A percentile compares a stretch with the other conserved stretches of the same genome.
These are phyloP conservation scores for Episyrphus balteatus DNA, from an alignment of 1,140 invertebrate genomes.

Conservation along the genomic window DNA sequence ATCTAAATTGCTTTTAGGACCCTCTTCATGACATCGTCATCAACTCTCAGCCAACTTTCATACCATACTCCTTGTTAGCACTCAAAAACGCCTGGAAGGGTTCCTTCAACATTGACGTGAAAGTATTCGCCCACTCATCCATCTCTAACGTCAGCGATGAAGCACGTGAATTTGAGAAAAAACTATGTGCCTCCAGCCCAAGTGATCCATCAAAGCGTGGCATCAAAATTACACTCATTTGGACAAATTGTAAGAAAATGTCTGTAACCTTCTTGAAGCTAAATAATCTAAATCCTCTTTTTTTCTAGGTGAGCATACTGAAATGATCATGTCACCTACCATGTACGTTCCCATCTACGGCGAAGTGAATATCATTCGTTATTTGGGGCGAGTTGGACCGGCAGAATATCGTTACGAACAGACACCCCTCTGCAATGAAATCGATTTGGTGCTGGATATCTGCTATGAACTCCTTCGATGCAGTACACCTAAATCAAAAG, in stretches of 20 bases:
- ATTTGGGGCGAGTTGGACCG: conserved; percentile 31
- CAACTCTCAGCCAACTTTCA: conserved; percentile 35
- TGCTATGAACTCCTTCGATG: conserved; percentile 34
- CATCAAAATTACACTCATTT: conserved; percentile 30
- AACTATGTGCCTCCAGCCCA: conserved; percentile 16
- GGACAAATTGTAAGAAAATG: conserved; percentile 30
- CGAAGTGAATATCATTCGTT: conserved; percentile 33
- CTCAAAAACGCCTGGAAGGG: conserved; percentile 32
- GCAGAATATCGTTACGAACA: conserved; percentile 27
- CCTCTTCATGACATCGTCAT: conserved; percentile 32
- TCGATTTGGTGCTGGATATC: conserved; percentile 31
- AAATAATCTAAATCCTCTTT: background rate
- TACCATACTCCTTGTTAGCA: conserved; percentile 32
- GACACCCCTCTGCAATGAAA: conserved; percentile 27
- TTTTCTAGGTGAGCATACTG: conserved; percentile 28
- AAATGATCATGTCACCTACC: conserved; percentile 35
- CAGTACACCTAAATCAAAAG: conserved; percentile 23
- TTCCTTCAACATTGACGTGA: conserved; percentile 28
- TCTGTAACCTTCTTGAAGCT: background rate
- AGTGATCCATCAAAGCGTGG: conserved; percentile 17
- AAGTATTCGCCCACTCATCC: conserved; percentile 32
- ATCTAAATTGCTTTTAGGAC: conserved; percentile 16
- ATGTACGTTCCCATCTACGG: conserved; percentile 37
- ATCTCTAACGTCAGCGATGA: conserved; percentile 28
- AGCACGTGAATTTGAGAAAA: conserved; percentile 25